phyloP scores from a whole-genome alignment of 2,888 invertebrate species.

The Luperina nickerlii region DNA sequence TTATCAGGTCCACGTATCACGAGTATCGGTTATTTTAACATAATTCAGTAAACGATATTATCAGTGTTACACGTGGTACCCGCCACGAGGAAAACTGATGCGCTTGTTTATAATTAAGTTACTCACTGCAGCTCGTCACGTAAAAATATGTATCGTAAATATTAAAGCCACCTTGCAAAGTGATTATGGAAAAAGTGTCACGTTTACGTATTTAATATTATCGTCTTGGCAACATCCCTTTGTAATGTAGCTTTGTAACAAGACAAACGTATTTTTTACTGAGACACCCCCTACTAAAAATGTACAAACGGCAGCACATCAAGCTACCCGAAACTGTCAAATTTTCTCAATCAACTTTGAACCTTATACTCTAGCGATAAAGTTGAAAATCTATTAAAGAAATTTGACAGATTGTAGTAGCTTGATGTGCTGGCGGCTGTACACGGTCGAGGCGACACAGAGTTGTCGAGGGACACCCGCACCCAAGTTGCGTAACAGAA shows the following conservation, averaged over 20 bases:
- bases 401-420: too few relatives aligned
- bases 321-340: too few relatives aligned
- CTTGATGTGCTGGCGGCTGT: too few relatives aligned
- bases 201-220: background rate
- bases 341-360: too few relatives aligned
- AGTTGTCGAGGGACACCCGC: too few relatives aligned
- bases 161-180: background rate
- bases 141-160: background rate
- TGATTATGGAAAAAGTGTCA: background rate
- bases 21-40: background rate
- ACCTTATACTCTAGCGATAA: too few relatives aligned
- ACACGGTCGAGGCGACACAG: too few relatives aligned
- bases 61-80: background rate
- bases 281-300: background rate
- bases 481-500: too few relatives aligned
- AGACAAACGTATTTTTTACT: background rate
- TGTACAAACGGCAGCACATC: too few relatives aligned
- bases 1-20: background rate
- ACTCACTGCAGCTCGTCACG: background rate
- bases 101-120: background rate
- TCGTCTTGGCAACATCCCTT: background rate
- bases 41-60: conserved; percentile 3
- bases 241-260: background rate
- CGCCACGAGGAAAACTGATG: background rate
- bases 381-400: too few relatives aligned